Conservation (phyloP, 2,888 invertebrate genomes). For the Gandaritis pyraliata region DNA sequence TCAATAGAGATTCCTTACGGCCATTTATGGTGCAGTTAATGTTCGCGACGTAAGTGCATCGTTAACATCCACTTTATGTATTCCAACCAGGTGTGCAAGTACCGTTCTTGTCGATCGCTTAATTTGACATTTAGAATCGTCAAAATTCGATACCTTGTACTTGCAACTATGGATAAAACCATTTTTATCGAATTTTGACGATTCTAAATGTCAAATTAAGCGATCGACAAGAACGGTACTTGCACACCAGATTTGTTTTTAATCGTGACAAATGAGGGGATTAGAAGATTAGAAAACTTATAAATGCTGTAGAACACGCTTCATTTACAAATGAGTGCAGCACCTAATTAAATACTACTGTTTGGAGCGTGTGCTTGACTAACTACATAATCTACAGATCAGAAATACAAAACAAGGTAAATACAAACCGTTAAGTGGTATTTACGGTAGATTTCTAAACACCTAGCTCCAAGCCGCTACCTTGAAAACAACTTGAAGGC, state of each 20-base stretch:
- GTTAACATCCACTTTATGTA: slow-evolving; percentile 61
- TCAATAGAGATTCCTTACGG: slow-evolving; percentile 62
- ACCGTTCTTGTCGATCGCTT: no score
- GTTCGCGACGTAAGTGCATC: slow-evolving; percentile 63
- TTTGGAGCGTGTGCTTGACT: slow-evolving; percentile 13
- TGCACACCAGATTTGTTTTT: slow-evolving; percentile 51
- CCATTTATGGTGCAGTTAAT: slow-evolving; percentile 67
- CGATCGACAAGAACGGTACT: no score
- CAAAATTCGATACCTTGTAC: no score
- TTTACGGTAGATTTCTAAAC: not conserved
- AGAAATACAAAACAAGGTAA: no score
- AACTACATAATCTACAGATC: slow-evolving; percentile 10
- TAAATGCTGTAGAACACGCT: slow-evolving; percentile 35
- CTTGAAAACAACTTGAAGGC: not conserved
- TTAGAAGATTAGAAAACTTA: slow-evolving; percentile 40
- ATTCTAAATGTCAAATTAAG: no score
- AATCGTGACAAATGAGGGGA: slow-evolving; percentile 45
- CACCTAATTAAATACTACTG: slow-evolving; percentile 37
- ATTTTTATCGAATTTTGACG: no score
- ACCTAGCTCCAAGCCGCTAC: not conserved
- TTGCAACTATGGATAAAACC: no score
- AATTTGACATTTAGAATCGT: no score
- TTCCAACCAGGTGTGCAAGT: no score
- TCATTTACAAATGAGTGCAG: slow-evolving; percentile 33
- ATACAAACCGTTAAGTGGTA: not conserved